phyloP scores from a whole-genome alignment of 1,140 invertebrate species.

The Olivierus martensii region DNA sequence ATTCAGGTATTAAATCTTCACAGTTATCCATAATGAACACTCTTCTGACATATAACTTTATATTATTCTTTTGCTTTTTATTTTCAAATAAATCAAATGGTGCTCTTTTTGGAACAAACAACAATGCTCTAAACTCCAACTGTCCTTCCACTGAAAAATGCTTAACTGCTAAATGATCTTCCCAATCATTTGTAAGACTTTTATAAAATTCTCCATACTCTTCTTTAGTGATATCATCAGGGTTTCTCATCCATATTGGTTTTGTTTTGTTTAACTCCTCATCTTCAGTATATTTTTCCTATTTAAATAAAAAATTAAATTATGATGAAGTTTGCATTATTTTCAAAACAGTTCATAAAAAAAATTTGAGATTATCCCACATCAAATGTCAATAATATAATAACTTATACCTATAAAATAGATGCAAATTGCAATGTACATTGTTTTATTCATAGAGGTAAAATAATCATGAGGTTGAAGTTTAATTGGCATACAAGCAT shows the following conservation, averaged over 20 bases:
- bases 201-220: slow-evolving; percentile 99
- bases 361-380: slow-evolving; percentile 69
- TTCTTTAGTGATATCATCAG: slow-evolving; percentile 91
- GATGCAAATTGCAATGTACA: no score
- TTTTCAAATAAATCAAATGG: slow-evolving; percentile 98
- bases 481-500: no score
- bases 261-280: slow-evolving; percentile 98
- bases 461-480: no score
- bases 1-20: slow-evolving; percentile 95
- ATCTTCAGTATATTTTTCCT: slow-evolving; percentile 94
- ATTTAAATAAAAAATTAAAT: slow-evolving; percentile 47
- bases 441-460: no score
- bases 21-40: slow-evolving; percentile 99
- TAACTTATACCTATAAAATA: slow-evolving; percentile 45
- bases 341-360: slow-evolving; percentile 53
- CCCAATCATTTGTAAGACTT: slow-evolving; percentile 95
- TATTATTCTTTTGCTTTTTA: slow-evolving; percentile 96
- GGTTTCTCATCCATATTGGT: slow-evolving; percentile 95
- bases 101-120: slow-evolving; percentile 85
- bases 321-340: slow-evolving; percentile 83
- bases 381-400: slow-evolving; percentile 74
- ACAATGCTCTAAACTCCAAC: slow-evolving; percentile 86
- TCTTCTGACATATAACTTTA: slow-evolving; percentile 90
- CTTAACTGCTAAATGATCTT: slow-evolving; percentile 94
- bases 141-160: slow-evolving; percentile 98